A percentile compares a stretch with the other conserved stretches of the same genome.
Conservation (phyloP, 53 echinoderm and acorn worm genomes). For the Astropecten irregularis region DNA sequence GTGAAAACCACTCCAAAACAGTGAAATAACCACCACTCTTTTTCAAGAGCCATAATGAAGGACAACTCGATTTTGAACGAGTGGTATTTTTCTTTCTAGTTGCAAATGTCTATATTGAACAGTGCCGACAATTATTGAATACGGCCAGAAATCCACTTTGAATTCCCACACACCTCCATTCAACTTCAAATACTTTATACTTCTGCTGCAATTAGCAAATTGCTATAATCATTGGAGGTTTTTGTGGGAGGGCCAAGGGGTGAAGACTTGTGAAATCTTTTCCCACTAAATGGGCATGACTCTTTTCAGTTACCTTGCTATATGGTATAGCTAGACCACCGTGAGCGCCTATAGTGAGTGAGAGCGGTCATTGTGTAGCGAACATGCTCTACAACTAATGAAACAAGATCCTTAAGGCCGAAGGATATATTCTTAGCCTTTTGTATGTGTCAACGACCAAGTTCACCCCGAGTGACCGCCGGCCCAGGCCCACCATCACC, state of each 20-base stretch:
- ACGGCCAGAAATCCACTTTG: background rate
- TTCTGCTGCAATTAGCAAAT: conserved; percentile 15
- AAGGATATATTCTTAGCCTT: conserved; percentile 23
- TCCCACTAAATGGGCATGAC: background rate
- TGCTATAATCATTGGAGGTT: too few species aligned
- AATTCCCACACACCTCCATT: background rate
- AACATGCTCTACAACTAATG: conserved; percentile 16
- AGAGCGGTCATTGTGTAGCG: conserved; percentile 40
- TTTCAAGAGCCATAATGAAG: too few species aligned
- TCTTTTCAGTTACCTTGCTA: background rate
- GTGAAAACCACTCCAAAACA: too few species aligned
- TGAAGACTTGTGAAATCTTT: too few species aligned
- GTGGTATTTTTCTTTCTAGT: too few species aligned
- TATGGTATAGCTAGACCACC: conserved; percentile 9
- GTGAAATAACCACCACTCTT: too few species aligned
- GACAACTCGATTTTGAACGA: too few species aligned
- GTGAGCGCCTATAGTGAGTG: conserved; percentile 30
- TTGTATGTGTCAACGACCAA: conserved; percentile 48
- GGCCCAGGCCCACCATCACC: background rate
- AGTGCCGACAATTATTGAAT: background rate
- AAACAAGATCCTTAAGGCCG: conserved; percentile 38
- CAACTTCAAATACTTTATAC: background rate
- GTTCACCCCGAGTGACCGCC: conserved; percentile 27
- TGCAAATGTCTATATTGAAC: too few species aligned
- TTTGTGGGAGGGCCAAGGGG: too few species aligned